phyloP scores from a whole-genome alignment of 1,140 invertebrate species.

The Melitaea cinxia region DNA sequence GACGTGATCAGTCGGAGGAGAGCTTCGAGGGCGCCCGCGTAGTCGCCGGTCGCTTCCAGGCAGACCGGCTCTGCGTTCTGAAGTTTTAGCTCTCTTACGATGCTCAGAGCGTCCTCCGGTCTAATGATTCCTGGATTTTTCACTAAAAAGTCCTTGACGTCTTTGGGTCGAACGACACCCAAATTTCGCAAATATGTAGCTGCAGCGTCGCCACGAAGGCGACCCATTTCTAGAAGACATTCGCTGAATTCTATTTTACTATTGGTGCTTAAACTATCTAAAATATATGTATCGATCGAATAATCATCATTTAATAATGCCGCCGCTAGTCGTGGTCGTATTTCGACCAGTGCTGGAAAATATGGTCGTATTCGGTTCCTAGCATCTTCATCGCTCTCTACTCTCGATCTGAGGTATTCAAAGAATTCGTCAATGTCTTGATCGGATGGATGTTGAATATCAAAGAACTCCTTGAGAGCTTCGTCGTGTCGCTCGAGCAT shows the following conservation, averaged over 20 bases:
- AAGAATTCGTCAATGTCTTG: slow-evolving; percentile 71
- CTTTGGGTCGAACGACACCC: slow-evolving; percentile 47
- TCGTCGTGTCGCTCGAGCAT: slow-evolving; percentile 48
- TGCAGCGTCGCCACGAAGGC: slow-evolving; percentile 59
- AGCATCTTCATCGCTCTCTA: slow-evolving; percentile 45
- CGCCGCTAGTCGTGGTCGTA: slow-evolving; percentile 59
- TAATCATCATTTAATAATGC: slow-evolving; percentile 57
- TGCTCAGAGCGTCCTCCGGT: slow-evolving; percentile 66
- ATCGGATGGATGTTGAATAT: slow-evolving; percentile 55
- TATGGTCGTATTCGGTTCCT: slow-evolving; percentile 42
- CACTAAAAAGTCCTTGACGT: slow-evolving; percentile 56
- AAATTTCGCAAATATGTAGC: slow-evolving; percentile 60
- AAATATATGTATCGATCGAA: slow-evolving; percentile 39
- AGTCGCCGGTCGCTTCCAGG: slow-evolving; percentile 67
- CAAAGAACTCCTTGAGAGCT: slow-evolving; percentile 62
- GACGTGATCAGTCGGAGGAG: slow-evolving; percentile 42
- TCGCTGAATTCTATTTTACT: slow-evolving; percentile 59
- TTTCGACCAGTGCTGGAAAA: slow-evolving; percentile 47
- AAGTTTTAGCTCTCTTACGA: slow-evolving; percentile 55
- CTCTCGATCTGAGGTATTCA: slow-evolving; percentile 63
- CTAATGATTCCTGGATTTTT: slow-evolving; percentile 59
- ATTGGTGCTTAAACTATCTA: slow-evolving; percentile 42
- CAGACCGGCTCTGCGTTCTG: slow-evolving; percentile 63
- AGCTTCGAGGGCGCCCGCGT: slow-evolving; percentile 51
- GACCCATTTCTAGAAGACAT: slow-evolving; percentile 56